These are phyloP conservation scores for Delphinus delphis DNA, from an alignment of 2,113 vertebrate genomes.

Conservation along the genomic window DNA sequence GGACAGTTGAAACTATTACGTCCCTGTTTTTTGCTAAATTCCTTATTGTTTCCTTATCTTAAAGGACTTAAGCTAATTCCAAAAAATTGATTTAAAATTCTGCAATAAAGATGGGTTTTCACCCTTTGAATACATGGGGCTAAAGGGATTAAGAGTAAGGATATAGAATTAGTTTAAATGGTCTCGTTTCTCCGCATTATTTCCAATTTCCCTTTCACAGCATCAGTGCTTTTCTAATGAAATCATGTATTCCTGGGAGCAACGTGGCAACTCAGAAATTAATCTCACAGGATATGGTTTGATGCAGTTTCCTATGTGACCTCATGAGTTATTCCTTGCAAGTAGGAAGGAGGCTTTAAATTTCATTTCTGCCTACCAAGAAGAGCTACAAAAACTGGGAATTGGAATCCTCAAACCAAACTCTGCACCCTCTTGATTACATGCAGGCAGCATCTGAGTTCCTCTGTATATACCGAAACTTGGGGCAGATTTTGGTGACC, in stretches of 20 bases:
- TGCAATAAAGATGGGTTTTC: not conserved
- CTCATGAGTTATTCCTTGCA: not conserved
- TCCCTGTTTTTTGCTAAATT: conserved; percentile 24
- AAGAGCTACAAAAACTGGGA: not conserved
- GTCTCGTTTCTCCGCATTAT: not conserved
- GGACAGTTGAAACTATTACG: not conserved
- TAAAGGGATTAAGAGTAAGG: not conserved
- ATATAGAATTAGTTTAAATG: not conserved
- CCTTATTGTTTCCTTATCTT: not conserved
- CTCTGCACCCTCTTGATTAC: not conserved
- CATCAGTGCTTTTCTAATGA: not conserved
- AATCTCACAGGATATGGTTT: not conserved
- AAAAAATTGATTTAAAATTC: conserved; percentile 13
- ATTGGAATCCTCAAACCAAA: not conserved
- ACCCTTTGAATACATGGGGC: not conserved
- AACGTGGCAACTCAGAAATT: not conserved
- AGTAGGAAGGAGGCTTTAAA: not conserved
- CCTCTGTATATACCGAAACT: not conserved
- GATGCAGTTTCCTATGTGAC: not conserved
- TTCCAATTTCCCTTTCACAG: not conserved
- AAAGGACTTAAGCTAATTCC: not conserved
- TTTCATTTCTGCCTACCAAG: not conserved
- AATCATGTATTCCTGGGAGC: not conserved
- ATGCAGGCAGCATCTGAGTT: not conserved
- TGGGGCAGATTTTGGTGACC: not conserved